These are phyloP conservation scores for Macrochelys suwanniensis DNA, from an alignment of 2,797 vertebrate species.

Conservation along the genomic window DNA sequence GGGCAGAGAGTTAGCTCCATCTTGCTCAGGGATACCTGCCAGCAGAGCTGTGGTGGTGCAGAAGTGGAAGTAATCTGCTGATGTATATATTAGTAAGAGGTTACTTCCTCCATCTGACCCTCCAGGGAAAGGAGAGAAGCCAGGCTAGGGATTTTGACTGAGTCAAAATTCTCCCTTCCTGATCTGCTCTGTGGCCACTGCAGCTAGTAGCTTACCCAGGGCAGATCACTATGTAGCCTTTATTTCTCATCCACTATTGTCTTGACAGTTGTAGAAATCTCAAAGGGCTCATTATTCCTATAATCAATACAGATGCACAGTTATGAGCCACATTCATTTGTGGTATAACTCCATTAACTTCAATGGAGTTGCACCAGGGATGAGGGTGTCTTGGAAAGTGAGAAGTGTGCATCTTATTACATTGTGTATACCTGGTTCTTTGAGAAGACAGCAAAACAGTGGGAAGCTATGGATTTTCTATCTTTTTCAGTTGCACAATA, in stretches of 20 bases:
- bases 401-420: fast-evolving
- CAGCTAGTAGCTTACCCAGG: not conserved
- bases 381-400: not conserved
- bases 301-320: not conserved
- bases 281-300: not conserved
- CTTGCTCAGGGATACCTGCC: not conserved
- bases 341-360: not conserved
- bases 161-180: not conserved
- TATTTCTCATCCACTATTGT: not conserved
- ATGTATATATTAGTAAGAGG: not conserved
- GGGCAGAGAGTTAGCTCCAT: not conserved
- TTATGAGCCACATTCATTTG: not conserved
- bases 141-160: not conserved
- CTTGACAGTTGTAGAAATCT: not conserved
- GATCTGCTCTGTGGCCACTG: not conserved
- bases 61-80: not conserved
- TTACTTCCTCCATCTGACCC: not conserved
- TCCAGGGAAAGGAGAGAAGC: not conserved
- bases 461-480: not conserved
- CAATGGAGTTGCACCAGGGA: not conserved
- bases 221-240: not conserved
- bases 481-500: not conserved
- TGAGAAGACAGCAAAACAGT: not conserved
- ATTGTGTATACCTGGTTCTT: not conserved
- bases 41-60: not conserved